A percentile compares a stretch with the other conserved stretches of the same genome.
Conservation (phyloP, 2,888 invertebrate species). For the Dynastes tityus region DNA sequence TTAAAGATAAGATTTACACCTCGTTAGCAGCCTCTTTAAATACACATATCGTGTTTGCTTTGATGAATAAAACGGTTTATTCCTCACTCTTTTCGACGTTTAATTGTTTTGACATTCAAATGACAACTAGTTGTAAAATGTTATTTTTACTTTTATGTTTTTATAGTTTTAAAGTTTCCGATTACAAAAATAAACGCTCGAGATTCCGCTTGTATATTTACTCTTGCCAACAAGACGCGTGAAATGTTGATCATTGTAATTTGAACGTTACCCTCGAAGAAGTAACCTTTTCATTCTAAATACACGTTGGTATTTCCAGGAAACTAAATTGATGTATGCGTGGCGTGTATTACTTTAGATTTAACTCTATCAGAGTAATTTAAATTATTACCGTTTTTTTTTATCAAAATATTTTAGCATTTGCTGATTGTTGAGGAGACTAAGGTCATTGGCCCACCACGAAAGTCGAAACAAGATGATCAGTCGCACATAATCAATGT, state of each 20-base stretch:
- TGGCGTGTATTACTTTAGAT: too few relatives aligned
- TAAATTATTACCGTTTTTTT: too few relatives aligned
- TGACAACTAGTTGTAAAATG: conserved; percentile 33
- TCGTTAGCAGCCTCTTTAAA: conserved; percentile 14
- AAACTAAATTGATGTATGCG: too few relatives aligned
- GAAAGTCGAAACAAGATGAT: too few relatives aligned
- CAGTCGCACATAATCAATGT: too few relatives aligned
- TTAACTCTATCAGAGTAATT: too few relatives aligned
- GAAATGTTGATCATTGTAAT: conserved; percentile 32
- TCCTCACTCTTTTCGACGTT: conserved; percentile 12
- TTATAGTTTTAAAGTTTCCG: conserved; percentile 33
- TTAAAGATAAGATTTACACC: conserved; percentile 3
- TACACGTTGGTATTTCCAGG: background rate
- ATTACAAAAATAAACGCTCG: conserved; percentile 30
- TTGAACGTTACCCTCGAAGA: conserved; percentile 17
- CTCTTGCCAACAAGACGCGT: conserved; percentile 1
- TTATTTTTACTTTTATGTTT: conserved; percentile 32
- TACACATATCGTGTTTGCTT: conserved; percentile 11
- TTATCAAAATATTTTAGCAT: too few relatives aligned
- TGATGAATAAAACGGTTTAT: conserved; percentile 22
- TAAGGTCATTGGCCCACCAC: too few relatives aligned
- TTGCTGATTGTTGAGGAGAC: too few relatives aligned
- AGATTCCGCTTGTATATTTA: conserved; percentile 22
- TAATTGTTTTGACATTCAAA: conserved; percentile 26
- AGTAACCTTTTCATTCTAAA: conserved; percentile 8